A percentile compares a stretch with the other conserved stretches of the same genome.
Evolutionary conservation across 2,113 vertebrate genomes (phyloP).

Genomic region (Macroglossus sobrinus): DNA sequence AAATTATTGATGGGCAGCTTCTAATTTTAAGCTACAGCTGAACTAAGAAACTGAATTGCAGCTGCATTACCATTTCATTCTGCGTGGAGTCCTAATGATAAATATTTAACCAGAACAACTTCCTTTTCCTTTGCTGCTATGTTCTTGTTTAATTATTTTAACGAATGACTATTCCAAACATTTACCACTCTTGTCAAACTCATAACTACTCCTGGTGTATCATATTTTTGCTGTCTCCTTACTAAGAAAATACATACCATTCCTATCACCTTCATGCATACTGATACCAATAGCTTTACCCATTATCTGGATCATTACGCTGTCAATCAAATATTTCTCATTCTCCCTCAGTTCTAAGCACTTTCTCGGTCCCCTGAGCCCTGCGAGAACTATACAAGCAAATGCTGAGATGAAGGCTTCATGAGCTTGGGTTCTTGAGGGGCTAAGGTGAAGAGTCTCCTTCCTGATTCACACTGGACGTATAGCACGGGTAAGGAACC

Average conservation of each 20-base stretch:
- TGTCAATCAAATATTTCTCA: background rate
- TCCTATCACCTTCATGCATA: background rate
- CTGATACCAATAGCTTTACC: background rate
- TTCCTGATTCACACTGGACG: too few species aligned
- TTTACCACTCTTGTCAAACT: constrained; percentile 47
- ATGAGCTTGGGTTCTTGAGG: background rate
- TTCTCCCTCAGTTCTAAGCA: background rate
- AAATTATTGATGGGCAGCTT: constrained; percentile 67
- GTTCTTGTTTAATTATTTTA: constrained; percentile 70
- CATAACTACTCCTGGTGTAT: background rate
- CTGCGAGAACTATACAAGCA: background rate
- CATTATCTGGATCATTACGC: background rate
- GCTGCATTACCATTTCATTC: constrained; percentile 53
- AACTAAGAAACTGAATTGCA: constrained; percentile 58
- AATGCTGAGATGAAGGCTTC: background rate
- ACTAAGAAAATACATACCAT: background rate
- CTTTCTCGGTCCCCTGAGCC: background rate
- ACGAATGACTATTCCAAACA: constrained; percentile 59
- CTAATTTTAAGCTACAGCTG: constrained; percentile 73
- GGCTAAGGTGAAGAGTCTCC: background rate
- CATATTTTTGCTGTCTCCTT: background rate
- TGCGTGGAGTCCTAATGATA: constrained; percentile 57
- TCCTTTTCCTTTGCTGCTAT: constrained; percentile 54
- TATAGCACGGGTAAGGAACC: background rate
- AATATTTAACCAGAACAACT: constrained; percentile 73